Evolutionary conservation across 2,888 invertebrate genomes (phyloP).

Genomic region (Drosophila anceps): DNA sequence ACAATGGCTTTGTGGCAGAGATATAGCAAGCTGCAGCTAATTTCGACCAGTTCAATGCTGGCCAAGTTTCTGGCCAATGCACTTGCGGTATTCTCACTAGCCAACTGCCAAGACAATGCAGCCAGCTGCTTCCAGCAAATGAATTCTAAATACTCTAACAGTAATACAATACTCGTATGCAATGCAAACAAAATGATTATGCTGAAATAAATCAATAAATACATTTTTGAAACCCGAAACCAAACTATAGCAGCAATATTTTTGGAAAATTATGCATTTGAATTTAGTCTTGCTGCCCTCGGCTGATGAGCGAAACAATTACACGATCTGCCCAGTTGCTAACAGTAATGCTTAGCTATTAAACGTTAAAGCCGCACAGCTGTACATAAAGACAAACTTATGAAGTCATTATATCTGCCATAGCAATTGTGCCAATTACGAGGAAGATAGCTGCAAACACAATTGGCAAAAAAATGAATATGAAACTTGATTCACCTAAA

Average conservation of each 20-base stretch:
- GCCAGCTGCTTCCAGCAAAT: background rate
- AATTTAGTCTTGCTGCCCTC: too few relatives aligned
- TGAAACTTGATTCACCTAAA: background rate
- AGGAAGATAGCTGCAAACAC: background rate
- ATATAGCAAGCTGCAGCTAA: conserved; percentile 32
- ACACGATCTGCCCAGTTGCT: background rate
- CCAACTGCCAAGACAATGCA: conserved; percentile 21
- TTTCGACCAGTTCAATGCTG: conserved; percentile 22
- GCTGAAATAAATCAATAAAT: background rate
- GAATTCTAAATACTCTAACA: background rate
- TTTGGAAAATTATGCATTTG: too few relatives aligned
- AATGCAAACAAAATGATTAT: background rate
- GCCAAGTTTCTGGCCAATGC: conserved; percentile 9
- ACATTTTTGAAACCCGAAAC: background rate
- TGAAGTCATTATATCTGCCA: background rate
- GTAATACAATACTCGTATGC: background rate
- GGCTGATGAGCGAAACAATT: background rate
- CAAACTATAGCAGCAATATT: background rate
- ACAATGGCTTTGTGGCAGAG: conserved; percentile 4
- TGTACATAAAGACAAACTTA: background rate
- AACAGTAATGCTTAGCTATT: background rate
- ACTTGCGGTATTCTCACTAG: conserved; percentile 10
- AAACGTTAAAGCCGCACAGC: background rate
- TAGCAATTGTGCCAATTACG: background rate
- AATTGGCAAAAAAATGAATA: too few relatives aligned